Percentiles rank a stretch among this genome's conserved stretches.
phyloP scores from a whole-genome alignment of 2,113 vertebrate species.

The Lophotis ruficrista region DNA sequence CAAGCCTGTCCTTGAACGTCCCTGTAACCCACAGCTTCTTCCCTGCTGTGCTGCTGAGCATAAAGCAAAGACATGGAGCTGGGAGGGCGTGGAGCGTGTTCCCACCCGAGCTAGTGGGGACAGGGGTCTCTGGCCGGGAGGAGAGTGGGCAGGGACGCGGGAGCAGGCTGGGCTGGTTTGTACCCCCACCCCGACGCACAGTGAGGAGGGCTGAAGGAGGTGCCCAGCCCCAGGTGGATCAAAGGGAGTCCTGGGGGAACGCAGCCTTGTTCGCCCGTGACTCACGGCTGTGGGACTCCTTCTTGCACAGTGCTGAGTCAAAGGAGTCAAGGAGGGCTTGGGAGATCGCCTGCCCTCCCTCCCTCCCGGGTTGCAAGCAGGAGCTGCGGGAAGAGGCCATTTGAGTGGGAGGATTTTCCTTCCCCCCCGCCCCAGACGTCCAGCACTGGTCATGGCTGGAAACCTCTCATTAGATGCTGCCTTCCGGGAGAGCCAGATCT shows the following conservation, averaged over 20 bases:
- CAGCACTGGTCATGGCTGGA: background rate
- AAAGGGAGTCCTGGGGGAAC: conserved; percentile 36
- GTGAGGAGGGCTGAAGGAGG: background rate
- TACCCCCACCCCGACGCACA: background rate
- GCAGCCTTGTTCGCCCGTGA: background rate
- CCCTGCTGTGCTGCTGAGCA: background rate
- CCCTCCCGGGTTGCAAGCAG: background rate
- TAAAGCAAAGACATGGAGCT: background rate
- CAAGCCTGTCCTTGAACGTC: background rate
- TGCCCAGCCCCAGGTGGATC: conserved; percentile 34
- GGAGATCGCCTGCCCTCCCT: background rate
- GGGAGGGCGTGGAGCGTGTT: background rate
- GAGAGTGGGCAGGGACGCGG: background rate
- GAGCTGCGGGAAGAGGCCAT: background rate
- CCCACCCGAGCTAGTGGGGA: too few species aligned
- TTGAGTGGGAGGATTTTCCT: background rate
- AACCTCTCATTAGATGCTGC: background rate
- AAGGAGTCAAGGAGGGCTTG: background rate
- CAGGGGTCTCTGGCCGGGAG: background rate
- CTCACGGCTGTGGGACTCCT: conserved; percentile 33
- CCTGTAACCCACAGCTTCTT: rapidly evolving
- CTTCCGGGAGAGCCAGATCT: background rate
- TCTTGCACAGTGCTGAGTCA: conserved; percentile 37
- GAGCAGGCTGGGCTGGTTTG: background rate
- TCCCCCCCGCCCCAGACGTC: background rate